Evolutionary conservation across 2,888 invertebrate genomes (phyloP), one percentile per base, ranked within the genome.

Genomic region (Clostera curtula): DNA sequence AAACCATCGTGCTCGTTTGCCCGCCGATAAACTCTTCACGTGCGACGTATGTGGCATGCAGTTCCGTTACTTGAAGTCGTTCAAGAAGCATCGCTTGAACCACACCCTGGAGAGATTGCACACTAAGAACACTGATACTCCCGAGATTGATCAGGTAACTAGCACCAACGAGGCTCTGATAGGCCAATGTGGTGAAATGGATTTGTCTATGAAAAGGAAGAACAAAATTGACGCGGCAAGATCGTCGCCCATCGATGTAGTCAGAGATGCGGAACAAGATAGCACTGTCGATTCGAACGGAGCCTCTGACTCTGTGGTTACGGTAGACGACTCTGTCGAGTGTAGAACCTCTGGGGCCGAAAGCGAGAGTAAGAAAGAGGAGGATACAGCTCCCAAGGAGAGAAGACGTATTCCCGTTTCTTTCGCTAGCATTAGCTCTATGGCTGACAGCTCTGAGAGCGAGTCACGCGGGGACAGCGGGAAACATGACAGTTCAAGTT

Each of bases 21-120:
- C 95, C 2, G 95, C 95, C 12, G 95, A 95, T 68, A 95, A 95
- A 68, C 87, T 95, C 9, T 95, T 95, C 75, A 94, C 94, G 10
- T 95, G 95, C 62, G 95, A 95, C 60, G 93, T 95, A 2, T 95
- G 95, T 68, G 95, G 95, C 34, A 95, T 95, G 95, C 95, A 95
- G 66, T 95, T 95, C 43, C 87, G 94, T 42, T 95, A 95, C 68
- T 86, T 95, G 24, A 95, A 95, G 59, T 95, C 94, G 1, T 95
- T 95, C 72, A 94, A 94, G 68, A 95, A 95, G 68, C 95, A 95
- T 61, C 88, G 95, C 12, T 86, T 95, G 30, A 95, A 95, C 57
- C 95, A 95, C 66, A 93, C 94, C 0, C 69, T 95, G 17, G 94
- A 94, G 63, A 87, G 93, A 39, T 83, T 94, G 29, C 94, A 94